These are phyloP conservation scores for Eutrigla gurnardus DNA, from an alignment of 2,797 vertebrate genomes.

Conservation along the genomic window DNA sequence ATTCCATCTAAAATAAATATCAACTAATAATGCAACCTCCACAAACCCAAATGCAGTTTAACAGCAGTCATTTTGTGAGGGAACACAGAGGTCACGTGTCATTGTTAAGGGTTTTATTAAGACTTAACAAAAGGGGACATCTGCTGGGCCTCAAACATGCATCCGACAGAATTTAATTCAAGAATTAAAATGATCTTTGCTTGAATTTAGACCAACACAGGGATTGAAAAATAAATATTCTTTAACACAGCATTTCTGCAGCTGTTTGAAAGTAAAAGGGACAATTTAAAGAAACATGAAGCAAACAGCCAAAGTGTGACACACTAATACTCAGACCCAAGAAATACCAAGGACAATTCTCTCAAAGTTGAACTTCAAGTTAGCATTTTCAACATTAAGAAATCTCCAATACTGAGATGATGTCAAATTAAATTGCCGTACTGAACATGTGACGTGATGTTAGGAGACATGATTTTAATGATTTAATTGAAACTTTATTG, in stretches of 20 bases:
- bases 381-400: not conserved
- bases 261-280: slow-evolving; percentile 41
- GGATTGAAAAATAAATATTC: slow-evolving; percentile 75
- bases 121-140: slow-evolving; percentile 65
- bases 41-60: not conserved
- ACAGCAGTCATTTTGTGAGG: not conserved
- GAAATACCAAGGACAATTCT: slow-evolving; percentile 10
- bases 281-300: slow-evolving; percentile 29
- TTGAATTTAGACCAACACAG: slow-evolving; percentile 54
- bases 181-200: slow-evolving; percentile 40
- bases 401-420: not conserved
- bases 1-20: not conserved
- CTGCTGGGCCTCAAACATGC: slow-evolving; percentile 56
- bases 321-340: not conserved
- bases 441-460: not conserved
- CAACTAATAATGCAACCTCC: not conserved
- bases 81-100: slow-evolving; percentile 12
- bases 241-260: slow-evolving; percentile 46
- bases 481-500: not conserved
- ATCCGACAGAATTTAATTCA: slow-evolving; percentile 33
- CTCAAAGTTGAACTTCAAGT: not conserved
- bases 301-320: not conserved
- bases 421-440: not conserved
- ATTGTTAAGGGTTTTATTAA: slow-evolving; percentile 80
- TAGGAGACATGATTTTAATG: not conserved